Evolutionary conservation across 1,140 invertebrate species (phyloP).

Genomic region (Belonocnema kinseyi): DNA sequence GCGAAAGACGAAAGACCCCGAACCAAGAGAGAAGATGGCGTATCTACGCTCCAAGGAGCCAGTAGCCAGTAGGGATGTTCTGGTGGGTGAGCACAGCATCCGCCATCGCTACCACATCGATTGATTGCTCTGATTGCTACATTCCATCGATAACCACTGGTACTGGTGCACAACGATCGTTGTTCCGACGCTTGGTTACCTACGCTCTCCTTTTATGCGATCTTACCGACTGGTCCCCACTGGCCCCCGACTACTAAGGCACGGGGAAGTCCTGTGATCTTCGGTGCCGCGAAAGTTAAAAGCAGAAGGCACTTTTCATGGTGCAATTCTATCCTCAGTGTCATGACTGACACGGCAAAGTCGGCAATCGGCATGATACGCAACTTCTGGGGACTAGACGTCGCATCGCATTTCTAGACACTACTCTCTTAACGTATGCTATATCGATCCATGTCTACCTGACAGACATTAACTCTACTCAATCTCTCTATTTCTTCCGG

Average conservation of each 20-base stretch:
- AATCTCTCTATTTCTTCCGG: not conserved
- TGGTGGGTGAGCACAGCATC: conserved; percentile 46
- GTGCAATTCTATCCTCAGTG: conserved; percentile 8
- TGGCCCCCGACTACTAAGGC: not conserved
- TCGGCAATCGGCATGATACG: conserved; percentile 11
- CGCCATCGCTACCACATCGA: conserved; percentile 52
- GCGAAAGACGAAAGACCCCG: conserved; percentile 32
- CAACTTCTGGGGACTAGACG: not conserved
- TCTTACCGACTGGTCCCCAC: conserved; percentile 4
- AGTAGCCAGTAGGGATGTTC: conserved; percentile 46
- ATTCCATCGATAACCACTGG: conserved; percentile 45
- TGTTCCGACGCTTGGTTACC: conserved; percentile 20
- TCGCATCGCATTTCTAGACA: conserved; percentile 3
- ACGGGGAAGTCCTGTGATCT: conserved; percentile 12
- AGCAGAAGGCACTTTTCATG: not conserved
- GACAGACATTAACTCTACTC: not conserved
- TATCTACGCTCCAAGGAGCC: conserved; percentile 38
- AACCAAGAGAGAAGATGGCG: conserved; percentile 42
- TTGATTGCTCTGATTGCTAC: conserved; percentile 51
- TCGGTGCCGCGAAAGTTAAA: not conserved
- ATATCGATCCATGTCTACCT: conserved; percentile 10
- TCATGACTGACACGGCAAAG: conserved; percentile 12
- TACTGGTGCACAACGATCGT: conserved; percentile 23
- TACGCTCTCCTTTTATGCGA: conserved; percentile 15
- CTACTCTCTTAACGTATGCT: conserved; percentile 7